A percentile compares a stretch with the other conserved stretches of the same genome.
phyloP scores from a whole-genome alignment of 1,140 invertebrate genomes.

The Heliconius congener region DNA sequence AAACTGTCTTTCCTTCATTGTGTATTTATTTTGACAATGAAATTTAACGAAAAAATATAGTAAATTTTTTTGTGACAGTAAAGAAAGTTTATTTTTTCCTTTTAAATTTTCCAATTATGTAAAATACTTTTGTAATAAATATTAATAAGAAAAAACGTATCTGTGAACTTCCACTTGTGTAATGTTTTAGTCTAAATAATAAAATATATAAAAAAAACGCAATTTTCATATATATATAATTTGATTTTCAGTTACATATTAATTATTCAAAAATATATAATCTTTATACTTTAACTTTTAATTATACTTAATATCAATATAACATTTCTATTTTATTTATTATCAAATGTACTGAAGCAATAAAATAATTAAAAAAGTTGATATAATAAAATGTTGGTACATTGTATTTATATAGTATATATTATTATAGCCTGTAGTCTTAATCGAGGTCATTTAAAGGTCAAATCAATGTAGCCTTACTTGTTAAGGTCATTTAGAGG shows the following conservation, averaged over 20 bases:
- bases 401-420: not conserved
- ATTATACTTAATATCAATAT: too few species aligned
- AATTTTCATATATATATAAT: not conserved
- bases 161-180: conserved; percentile 10
- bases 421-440: not conserved
- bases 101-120: not conserved
- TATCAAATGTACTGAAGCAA: not conserved
- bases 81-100: too few species aligned
- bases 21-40: too few species aligned
- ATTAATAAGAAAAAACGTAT: not conserved
- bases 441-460: not conserved
- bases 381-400: not conserved
- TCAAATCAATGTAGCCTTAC: not conserved
- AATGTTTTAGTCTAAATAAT: not conserved
- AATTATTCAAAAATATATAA: too few species aligned
- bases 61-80: too few species aligned
- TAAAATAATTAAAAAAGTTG: not conserved
- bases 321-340: too few species aligned
- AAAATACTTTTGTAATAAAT: not conserved
- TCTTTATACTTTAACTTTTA: too few species aligned
- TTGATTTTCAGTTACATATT: not conserved
- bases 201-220: not conserved
- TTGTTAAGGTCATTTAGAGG: not conserved
- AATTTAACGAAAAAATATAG: too few species aligned
- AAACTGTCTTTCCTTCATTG: too few species aligned